Evolutionary conservation across 2,888 invertebrate species (phyloP), one percentile per base, ranked within the genome.

Genomic region (Netelia melanura): DNA sequence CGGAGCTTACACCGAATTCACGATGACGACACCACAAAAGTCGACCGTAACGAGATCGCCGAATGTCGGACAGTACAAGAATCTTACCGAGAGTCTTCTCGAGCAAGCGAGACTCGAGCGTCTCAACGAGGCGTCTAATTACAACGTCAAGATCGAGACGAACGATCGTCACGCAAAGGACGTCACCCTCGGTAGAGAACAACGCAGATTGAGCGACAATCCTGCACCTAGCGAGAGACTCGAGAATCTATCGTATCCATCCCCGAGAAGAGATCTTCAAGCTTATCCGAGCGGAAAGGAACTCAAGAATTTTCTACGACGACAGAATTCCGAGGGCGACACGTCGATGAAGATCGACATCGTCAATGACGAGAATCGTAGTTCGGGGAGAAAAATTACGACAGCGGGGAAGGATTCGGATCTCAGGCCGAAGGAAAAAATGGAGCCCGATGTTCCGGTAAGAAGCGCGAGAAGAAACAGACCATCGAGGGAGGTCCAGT

Each of bases 271-370:
- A 3, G 91, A 91, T 21, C 48, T 48, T 48, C 89, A 87, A 9
- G 79, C 83, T 62, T 90, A 90, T 14, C 52, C 67, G 0, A 76
- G 78, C 1, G 43, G 74, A 5, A 92, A 90, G 44, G 91, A 91
- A 3, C 43, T 87, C 0, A 90, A 92, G 71, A 80, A 56, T 62
- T 92, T 89, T 48, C 86, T 93, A 56, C 87, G 91, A 44, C 87
- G 93, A 67, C 93, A 93, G 74, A 93, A 93, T 80, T 94, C 93
- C 0, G 94, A 93, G 75, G 93, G 93, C 6, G 93, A 93, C 79
- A 90, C 80, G 8, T 61, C 86, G 11, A 77, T 58, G 23, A 92
- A 91, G 68, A 79, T 90, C 17, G 90, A 91, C 0, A 67, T 84
- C 6, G 58, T 80, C 9, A 87, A 84, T 3, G 90, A 90, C 14